Evolutionary conservation across 2,113 vertebrate genomes (phyloP).

Genomic region (Notarius quadriscutis): DNA sequence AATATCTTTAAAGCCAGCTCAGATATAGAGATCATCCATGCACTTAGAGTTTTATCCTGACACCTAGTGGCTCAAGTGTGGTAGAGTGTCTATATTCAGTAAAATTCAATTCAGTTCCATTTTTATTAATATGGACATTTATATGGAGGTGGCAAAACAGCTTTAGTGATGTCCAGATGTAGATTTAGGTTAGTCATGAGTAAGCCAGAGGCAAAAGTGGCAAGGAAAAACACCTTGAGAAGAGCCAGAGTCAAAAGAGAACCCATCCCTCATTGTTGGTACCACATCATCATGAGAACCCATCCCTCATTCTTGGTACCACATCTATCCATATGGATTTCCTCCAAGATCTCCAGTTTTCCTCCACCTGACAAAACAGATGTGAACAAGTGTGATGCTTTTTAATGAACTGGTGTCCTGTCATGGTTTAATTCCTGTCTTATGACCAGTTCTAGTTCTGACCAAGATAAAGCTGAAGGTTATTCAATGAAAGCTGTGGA

Average conservation of each 20-base stretch:
- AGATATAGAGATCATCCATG: neutral
- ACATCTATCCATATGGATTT: neutral
- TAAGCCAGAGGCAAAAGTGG: neutral
- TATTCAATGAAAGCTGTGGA: neutral
- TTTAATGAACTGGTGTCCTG: neutral
- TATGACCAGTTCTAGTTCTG: neutral
- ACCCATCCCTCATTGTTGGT: no score
- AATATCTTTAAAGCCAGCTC: neutral
- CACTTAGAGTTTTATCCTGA: neutral
- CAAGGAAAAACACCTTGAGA: neutral
- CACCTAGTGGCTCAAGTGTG: neutral
- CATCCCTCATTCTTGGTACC: neutral
- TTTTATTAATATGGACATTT: neutral
- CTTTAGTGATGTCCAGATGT: neutral
- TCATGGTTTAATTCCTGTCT: neutral
- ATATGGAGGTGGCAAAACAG: neutral
- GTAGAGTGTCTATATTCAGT: neutral
- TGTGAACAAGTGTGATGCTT: neutral
- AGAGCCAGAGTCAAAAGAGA: neutral
- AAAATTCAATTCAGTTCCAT: neutral
- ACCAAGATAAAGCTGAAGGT: neutral
- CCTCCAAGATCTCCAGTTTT: neutral
- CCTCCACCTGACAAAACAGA: neutral
- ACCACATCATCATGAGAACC: neutral
- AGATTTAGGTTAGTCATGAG: neutral